Percentiles rank a stretch among this genome's conserved stretches.
Conservation (phyloP, 2,888 invertebrate genomes). For the Caenorhabditis auriculariae region DNA sequence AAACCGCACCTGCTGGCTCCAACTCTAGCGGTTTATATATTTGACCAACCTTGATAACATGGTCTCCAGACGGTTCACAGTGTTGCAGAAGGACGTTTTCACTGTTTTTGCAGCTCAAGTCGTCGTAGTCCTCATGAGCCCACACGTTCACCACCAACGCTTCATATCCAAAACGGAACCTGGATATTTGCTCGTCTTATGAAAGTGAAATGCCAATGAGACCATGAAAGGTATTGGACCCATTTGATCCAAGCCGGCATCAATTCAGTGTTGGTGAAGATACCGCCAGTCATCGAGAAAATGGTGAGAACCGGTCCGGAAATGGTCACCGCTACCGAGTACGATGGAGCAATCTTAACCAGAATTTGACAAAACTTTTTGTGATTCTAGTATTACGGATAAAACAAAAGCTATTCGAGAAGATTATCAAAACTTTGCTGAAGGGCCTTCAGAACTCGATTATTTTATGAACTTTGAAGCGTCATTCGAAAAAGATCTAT, state of each 20-base stretch:
- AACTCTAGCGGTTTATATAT: not conserved
- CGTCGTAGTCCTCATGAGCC: conserved; percentile 65
- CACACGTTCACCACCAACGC: conserved; percentile 64
- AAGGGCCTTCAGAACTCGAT: too few species aligned
- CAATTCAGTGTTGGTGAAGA: conserved; percentile 49
- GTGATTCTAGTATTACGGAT: too few species aligned
- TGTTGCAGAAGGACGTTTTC: conserved; percentile 2
- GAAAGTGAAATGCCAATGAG: conserved; percentile 7
- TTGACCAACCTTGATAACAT: conserved; percentile 18
- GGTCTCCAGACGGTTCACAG: conserved; percentile 20
- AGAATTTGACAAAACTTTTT: too few species aligned
- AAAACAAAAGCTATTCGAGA: too few species aligned
- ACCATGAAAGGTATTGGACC: conserved; percentile 58
- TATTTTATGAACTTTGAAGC: too few species aligned
- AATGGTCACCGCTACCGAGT: conserved; percentile 55
- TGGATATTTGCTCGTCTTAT: conserved; percentile 4
- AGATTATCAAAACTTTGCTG: too few species aligned
- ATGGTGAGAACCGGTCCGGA: conserved; percentile 56
- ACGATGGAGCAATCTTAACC: conserved; percentile 47
- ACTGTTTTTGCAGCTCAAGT: conserved; percentile 66
- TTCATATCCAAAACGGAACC: conserved; percentile 65
- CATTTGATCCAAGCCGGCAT: conserved; percentile 53
- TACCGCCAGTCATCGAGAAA: conserved; percentile 56
- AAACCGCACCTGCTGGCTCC: too few species aligned
- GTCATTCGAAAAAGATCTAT: too few species aligned